Percentiles rank a stretch among this genome's conserved stretches.
Conservation (phyloP, 2,888 invertebrate species). For the Helicoverpa assulta region DNA sequence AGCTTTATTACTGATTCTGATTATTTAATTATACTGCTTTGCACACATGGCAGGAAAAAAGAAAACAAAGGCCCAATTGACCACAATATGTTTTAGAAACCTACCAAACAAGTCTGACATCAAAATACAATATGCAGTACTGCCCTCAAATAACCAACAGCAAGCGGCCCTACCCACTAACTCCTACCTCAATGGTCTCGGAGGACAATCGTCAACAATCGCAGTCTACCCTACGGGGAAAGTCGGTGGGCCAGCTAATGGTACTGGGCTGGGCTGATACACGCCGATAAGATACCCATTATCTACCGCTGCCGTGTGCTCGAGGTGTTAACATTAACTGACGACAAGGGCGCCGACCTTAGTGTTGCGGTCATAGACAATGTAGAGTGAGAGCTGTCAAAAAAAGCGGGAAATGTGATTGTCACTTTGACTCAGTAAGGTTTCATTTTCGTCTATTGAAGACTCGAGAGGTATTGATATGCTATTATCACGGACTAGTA, state of each 20-base stretch:
- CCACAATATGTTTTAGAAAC: too few relatives aligned
- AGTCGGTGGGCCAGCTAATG: slow-evolving; percentile 85
- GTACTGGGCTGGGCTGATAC: slow-evolving; percentile 77
- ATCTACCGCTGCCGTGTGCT: slow-evolving; percentile 64
- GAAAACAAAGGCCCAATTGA: too few relatives aligned
- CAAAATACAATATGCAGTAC: not conserved
- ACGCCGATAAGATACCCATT: slow-evolving; percentile 80
- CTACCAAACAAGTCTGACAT: not conserved
- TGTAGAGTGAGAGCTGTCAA: too few relatives aligned
- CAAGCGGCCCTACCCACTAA: slow-evolving; percentile 46
- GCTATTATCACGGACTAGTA: too few relatives aligned
- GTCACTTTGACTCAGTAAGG: too few relatives aligned
- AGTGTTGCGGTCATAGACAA: not conserved
- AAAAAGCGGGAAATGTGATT: too few relatives aligned
- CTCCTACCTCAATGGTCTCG: slow-evolving; percentile 58
- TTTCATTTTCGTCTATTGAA: too few relatives aligned
- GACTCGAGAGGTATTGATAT: too few relatives aligned
- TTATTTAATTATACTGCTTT: too few relatives aligned
- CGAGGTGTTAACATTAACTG: slow-evolving; percentile 62
- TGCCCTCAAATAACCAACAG: slow-evolving; percentile 17
- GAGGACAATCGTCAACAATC: slow-evolving; percentile 79
- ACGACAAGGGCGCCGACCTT: slow-evolving; percentile 53
- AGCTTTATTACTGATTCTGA: too few relatives aligned
- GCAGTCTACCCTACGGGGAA: slow-evolving; percentile 78
- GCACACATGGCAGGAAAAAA: too few relatives aligned